Percentiles rank a stretch among this genome's conserved stretches.
These are phyloP conservation scores for Scolanthus callimorphus DNA, from an alignment of 92 coral and sea anemone genomes.

Conservation along the genomic window DNA sequence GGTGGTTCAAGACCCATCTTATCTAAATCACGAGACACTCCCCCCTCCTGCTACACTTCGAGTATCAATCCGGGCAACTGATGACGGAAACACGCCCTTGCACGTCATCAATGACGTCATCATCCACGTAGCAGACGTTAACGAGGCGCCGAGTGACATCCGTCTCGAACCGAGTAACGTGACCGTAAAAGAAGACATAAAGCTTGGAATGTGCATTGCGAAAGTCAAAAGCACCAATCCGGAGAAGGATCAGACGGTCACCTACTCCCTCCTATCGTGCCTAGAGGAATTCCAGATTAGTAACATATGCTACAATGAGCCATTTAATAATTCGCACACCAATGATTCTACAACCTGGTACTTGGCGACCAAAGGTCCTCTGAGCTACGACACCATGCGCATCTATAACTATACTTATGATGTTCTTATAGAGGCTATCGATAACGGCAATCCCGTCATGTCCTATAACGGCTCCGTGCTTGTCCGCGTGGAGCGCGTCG, in stretches of 20 bases:
- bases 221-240: constrained; percentile 71
- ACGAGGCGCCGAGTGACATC: constrained; percentile 70
- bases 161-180: constrained; percentile 40
- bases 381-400: constrained; percentile 49
- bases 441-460: constrained; percentile 51
- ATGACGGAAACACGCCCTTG: constrained; percentile 50
- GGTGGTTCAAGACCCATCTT: constrained; percentile 58
- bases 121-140: constrained; percentile 55
- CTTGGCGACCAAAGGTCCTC: constrained; percentile 35
- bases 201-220: constrained; percentile 63
- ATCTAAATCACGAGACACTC: constrained; percentile 69
- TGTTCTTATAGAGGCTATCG: constrained; percentile 59
- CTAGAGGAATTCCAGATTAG: constrained; percentile 45
- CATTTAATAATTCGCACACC: constrained; percentile 7
- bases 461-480: constrained; percentile 56
- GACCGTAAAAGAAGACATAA: constrained; percentile 56
- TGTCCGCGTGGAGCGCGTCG: constrained; percentile 58
- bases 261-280: constrained; percentile 48
- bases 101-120: constrained; percentile 41
- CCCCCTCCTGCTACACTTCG: constrained; percentile 45
- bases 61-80: constrained; percentile 69
- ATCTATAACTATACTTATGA: constrained; percentile 27
- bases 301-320: constrained; percentile 23
- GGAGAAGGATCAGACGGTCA: constrained; percentile 53
- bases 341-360: constrained; percentile 11